Evolutionary conservation across 2,113 vertebrate genomes (phyloP), one percentile per base, ranked within the genome.

Genomic region (Platysternon megacephalum): DNA sequence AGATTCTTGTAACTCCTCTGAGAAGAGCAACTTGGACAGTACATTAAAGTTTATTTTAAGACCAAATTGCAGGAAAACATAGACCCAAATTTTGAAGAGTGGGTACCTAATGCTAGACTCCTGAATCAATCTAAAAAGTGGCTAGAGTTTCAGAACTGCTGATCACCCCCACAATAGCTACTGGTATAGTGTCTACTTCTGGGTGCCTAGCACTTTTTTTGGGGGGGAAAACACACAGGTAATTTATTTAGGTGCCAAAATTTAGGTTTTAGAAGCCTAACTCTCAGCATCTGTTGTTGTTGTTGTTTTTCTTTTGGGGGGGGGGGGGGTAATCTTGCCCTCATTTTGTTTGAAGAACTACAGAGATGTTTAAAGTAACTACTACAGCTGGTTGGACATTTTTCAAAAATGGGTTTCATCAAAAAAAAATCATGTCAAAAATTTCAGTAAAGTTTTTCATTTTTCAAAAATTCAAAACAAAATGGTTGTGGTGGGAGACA

Each of bases 1-100:
- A 97, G 90, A 95, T 95, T 97, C 80, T 95, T 96, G 86, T 94
- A 91, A 94, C 91, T 93, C 53, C 22, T 96, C 83, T 8, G 93
- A 97, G 95, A 91, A 96, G 39, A 96, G 24, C 7, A 96, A 26
- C 85, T 95, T 97, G 88, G 79, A 97, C 96, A 93, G 84, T 91
- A 94, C 48, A 92, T 44, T 91, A 97, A 87, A 95, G 81, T 65
- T 81, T 35, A 85, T 94, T 85, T 93, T 91, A 56, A 82, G 26
- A 72, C 2, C 79, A 1, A 26, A 26, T 46, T 78, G 24, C 74
- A 46, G 6, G 24, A 35, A 11, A 79, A 58, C 11, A 4, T 53
- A 88, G 74, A 0, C 51, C 46, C 2, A 17, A 11, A 49, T 79
- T 74, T 82, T 2, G 88, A 81, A 90, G 80, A n/a, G 80, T 95